Evolutionary conservation across 2,797 vertebrate genomes (phyloP).

Genomic region (Liparis tanakae): DNA sequence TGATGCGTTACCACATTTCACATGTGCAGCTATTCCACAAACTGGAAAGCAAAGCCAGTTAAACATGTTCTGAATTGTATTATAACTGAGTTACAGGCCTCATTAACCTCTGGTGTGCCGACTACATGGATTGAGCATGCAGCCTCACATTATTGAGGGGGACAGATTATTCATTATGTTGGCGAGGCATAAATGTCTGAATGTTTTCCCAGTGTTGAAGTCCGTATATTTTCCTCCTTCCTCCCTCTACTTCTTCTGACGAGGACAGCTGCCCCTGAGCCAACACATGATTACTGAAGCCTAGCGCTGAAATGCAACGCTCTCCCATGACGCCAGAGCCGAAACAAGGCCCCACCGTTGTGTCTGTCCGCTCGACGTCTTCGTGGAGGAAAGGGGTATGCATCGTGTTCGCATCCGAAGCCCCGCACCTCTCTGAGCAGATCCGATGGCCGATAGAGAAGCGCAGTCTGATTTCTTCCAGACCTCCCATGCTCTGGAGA

Average conservation of each 20-base stretch:
- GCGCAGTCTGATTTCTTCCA: conserved; percentile 61
- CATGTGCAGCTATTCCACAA: conserved; percentile 2
- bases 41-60: conserved; percentile 2
- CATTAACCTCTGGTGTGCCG: conserved; percentile 40
- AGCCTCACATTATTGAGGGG: conserved; percentile 67
- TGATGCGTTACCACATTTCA: background rate
- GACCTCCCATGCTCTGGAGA: conserved; percentile 69
- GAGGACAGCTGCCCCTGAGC: conserved; percentile 69
- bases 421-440: conserved; percentile 42
- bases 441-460: conserved; percentile 63
- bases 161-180: conserved; percentile 80
- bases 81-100: conserved; percentile 30
- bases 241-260: conserved; percentile 50
- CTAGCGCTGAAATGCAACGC: conserved; percentile 62
- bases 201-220: conserved; percentile 78
- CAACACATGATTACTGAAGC: conserved; percentile 75
- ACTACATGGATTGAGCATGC: conserved; percentile 43
- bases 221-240: conserved; percentile 76
- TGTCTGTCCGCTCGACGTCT: conserved; percentile 55
- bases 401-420: conserved; percentile 63
- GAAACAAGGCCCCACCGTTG: conserved; percentile 46
- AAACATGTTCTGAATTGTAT: conserved; percentile 14
- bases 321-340: conserved; percentile 60
- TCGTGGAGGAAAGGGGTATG: conserved; percentile 46
- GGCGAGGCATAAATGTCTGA: conserved; percentile 78